A percentile compares a stretch with the other conserved stretches of the same genome.
Conservation (phyloP, 2,888 invertebrate species). For the Brenthis hecate region DNA sequence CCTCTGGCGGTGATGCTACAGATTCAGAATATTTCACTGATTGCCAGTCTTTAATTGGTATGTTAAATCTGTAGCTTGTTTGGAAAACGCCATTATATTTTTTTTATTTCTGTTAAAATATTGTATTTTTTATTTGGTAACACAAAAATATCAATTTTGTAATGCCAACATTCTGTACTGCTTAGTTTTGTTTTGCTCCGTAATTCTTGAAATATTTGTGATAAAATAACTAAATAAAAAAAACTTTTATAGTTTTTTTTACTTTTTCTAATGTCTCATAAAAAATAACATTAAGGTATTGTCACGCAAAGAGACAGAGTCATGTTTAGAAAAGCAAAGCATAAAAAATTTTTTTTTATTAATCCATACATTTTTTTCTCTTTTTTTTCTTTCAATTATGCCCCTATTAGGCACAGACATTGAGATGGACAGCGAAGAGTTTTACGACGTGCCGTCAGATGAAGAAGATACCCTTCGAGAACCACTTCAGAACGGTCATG, state of each 20-base stretch:
- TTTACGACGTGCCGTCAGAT: conserved; percentile 75
- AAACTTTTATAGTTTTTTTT: no score
- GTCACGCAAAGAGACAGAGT: no score
- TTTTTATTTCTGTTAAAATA: no score
- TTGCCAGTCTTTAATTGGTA: conserved; percentile 71
- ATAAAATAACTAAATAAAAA: no score
- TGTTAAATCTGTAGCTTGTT: background rate
- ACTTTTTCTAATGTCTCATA: no score
- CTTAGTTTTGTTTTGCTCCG: no score
- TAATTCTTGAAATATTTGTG: no score
- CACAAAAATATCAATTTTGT: no score
- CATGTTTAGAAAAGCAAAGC: no score
- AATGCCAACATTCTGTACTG: no score
- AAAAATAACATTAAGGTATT: no score
- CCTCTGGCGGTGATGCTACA: conserved; percentile 53
- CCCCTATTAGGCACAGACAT: conserved; percentile 62
- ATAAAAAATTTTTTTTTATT: background rate
- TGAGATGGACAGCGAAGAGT: conserved; percentile 77
- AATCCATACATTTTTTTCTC: background rate
- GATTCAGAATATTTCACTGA: conserved; percentile 76
- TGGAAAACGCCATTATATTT: background rate
- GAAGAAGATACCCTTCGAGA: conserved; percentile 69
- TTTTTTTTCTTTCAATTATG: background rate
- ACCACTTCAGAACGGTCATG: conserved; percentile 54
- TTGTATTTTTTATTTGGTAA: no score